Conservation (phyloP, 2,888 invertebrate species). For the Dyspetes luteomarginatus region DNA sequence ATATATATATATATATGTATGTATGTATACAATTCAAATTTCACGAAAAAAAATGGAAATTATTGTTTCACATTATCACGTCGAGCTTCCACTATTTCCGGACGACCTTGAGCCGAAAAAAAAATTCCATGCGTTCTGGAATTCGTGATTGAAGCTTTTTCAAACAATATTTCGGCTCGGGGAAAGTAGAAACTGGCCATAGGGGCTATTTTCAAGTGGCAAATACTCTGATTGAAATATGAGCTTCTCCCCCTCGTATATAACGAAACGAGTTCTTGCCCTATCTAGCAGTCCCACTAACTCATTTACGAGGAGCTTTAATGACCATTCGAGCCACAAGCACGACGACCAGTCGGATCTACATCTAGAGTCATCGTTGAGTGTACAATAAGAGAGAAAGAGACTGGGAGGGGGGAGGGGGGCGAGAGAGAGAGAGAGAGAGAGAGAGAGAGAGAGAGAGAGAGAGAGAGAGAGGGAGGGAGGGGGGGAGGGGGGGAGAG, state of each 20-base stretch:
- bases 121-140: too few relatives aligned
- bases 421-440: not conserved
- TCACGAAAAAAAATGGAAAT: too few relatives aligned
- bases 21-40: too few relatives aligned
- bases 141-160: not conserved
- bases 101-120: not conserved
- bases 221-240: conserved; percentile 20
- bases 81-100: not conserved
- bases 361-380: conserved; percentile 35
- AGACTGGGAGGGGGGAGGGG: not conserved
- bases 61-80: conserved; percentile 27
- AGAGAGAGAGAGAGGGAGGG: not conserved
- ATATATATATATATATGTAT: too few relatives aligned
- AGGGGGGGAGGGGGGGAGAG: too few relatives aligned
- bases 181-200: not conserved
- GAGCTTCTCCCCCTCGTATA: conserved; percentile 42
- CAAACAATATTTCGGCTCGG: not conserved
- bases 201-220: not conserved
- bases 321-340: conserved; percentile 58
- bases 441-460: not conserved
- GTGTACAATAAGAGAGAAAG: conserved; percentile 10
- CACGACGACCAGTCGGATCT: not conserved
- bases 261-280: conserved; percentile 4
- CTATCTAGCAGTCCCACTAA: conserved; percentile 37
- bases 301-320: conserved; percentile 64